Evolutionary conservation across 2,888 invertebrate genomes (phyloP).

Genomic region (Pycnomerus fuliginosus): DNA sequence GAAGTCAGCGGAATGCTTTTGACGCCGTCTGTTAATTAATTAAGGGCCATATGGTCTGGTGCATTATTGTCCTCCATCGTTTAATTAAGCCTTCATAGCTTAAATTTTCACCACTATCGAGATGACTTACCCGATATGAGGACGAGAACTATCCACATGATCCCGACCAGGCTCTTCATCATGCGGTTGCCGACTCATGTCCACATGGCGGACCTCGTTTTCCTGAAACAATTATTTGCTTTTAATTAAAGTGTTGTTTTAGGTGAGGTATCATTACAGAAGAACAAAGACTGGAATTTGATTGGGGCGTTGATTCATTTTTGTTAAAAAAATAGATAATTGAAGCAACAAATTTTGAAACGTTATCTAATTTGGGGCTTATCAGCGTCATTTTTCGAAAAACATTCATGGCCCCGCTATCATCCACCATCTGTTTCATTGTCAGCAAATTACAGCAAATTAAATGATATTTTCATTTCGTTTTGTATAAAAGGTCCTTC

Average conservation of each 20-base stretch:
- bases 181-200: constrained; percentile 58
- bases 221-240: constrained; percentile 39
- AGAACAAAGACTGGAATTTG: constrained; percentile 1
- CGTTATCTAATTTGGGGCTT: neutral
- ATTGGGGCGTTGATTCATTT: neutral
- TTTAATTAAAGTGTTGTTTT: constrained; percentile 4
- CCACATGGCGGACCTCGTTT: constrained; percentile 44
- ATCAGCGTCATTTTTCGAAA: neutral
- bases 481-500: too few relatives aligned
- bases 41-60: too few relatives aligned
- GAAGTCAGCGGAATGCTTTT: too few relatives aligned
- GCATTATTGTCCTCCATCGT: too few relatives aligned
- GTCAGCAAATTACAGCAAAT: too few relatives aligned
- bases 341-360: too few relatives aligned
- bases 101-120: too few relatives aligned
- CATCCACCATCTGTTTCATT: too few relatives aligned
- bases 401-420: neutral
- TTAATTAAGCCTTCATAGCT: too few relatives aligned
- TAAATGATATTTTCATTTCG: too few relatives aligned
- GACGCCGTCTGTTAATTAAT: too few relatives aligned
- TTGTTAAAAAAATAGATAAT: too few relatives aligned
- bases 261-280: neutral
- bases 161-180: constrained; percentile 63
- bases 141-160: constrained; percentile 64
- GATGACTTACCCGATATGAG: constrained; percentile 61